Percentiles rank a stretch among this genome's conserved stretches.
Conservation (phyloP, 2,797 vertebrate genomes). For the Vultur gryphus region DNA sequence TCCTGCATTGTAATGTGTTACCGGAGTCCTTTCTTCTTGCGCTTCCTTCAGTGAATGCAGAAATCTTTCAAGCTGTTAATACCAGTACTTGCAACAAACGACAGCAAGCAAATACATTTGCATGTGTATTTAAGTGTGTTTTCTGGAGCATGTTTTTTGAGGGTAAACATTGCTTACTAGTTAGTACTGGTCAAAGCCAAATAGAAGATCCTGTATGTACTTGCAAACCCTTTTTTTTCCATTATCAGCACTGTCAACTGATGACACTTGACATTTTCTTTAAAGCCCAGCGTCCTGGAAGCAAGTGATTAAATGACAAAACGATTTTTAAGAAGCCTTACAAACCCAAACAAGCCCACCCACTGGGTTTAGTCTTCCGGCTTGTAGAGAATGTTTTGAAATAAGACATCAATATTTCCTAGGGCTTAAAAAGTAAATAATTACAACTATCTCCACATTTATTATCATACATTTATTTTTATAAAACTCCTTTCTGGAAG, state of each 20-base stretch:
- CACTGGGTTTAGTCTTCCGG: neutral
- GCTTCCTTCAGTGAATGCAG: neutral
- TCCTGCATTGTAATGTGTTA: neutral
- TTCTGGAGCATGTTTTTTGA: neutral
- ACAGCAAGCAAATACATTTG: neutral
- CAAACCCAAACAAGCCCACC: neutral
- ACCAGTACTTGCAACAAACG: neutral
- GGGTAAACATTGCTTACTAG: neutral
- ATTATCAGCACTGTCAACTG: neutral
- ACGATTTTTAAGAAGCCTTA: neutral
- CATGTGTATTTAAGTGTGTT: neutral
- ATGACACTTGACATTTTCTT: neutral
- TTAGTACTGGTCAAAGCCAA: neutral
- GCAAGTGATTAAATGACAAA: neutral
- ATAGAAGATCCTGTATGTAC: neutral
- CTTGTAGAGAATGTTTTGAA: neutral
- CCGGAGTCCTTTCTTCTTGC: neutral
- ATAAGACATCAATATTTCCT: neutral
- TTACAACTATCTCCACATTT: neutral
- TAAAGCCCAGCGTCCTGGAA: neutral
- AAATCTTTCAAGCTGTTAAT: neutral
- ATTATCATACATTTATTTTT: neutral
- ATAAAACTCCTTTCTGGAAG: neutral
- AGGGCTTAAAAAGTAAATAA: conserved; percentile 7
- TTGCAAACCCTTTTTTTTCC: neutral